These are phyloP conservation scores for Lucifuga dentata DNA, from an alignment of 2,113 vertebrate species.

Conservation along the genomic window DNA sequence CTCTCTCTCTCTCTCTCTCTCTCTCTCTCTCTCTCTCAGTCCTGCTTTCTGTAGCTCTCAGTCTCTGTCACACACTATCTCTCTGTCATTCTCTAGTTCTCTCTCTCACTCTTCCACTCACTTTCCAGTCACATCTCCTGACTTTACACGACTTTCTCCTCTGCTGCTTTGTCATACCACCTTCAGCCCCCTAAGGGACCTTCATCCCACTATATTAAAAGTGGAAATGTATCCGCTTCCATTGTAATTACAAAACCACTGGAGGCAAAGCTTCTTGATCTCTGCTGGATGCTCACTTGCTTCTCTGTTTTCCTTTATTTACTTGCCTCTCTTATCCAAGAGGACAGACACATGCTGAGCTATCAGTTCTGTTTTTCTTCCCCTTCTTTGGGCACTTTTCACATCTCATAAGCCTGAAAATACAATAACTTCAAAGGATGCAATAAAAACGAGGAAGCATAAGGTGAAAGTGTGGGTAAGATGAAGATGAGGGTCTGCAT, in stretches of 20 bases:
- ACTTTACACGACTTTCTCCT: constrained; percentile 63
- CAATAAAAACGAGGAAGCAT: constrained; percentile 50
- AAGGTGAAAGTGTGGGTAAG: constrained; percentile 9
- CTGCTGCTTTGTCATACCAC: constrained; percentile 44
- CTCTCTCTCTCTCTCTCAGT: not conserved
- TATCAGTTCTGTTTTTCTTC: constrained; percentile 70
- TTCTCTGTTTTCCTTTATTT: constrained; percentile 66
- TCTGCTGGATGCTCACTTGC: constrained; percentile 70
- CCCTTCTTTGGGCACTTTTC: constrained; percentile 56
- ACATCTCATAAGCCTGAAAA: constrained; percentile 66
- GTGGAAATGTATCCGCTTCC: constrained; percentile 76
- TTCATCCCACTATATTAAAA: constrained; percentile 74
- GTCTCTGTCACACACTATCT: not conserved
- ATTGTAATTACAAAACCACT: constrained; percentile 79
- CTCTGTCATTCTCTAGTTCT: not conserved
- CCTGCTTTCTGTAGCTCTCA: not conserved
- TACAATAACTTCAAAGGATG: constrained; percentile 54
- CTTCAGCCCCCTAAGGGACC: constrained; percentile 45
- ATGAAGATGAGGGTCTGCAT: not conserved
- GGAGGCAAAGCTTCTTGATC: constrained; percentile 78
- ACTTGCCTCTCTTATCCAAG: constrained; percentile 64
- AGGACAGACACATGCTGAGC: constrained; percentile 71
- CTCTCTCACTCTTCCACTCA: constrained; percentile 1
- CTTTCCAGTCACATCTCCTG: constrained; percentile 45
- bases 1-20: not conserved